phyloP scores from a whole-genome alignment of 1,140 invertebrate species.

The Helicoverpa zea region DNA sequence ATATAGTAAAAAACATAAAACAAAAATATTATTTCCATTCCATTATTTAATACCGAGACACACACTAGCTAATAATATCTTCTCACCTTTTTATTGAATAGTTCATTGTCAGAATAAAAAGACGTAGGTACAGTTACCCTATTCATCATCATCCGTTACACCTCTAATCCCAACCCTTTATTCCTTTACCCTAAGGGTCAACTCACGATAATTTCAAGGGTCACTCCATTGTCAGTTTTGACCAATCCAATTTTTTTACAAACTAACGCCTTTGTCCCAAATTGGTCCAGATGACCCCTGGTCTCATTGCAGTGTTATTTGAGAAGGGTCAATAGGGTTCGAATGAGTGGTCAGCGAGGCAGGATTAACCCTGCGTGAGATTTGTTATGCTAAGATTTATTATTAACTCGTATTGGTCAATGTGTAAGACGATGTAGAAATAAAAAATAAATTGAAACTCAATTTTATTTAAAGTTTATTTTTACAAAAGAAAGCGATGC shows the following conservation, averaged over 20 bases:
- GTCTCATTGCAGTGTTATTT: constrained; percentile 67
- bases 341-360: constrained; percentile 62
- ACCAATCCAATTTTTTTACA: constrained; percentile 76
- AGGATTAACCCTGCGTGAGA: constrained; percentile 31
- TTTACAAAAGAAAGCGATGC: too few species aligned
- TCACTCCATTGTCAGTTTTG: constrained; percentile 58
- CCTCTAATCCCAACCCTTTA: constrained; percentile 60
- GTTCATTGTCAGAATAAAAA: constrained; percentile 57
- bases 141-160: constrained; percentile 70
- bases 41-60: background rate
- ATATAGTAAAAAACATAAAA: background rate
- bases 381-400: constrained; percentile 47
- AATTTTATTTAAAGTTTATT: too few species aligned
- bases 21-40: background rate
- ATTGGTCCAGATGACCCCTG: constrained; percentile 80
- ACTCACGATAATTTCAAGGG: constrained; percentile 66
- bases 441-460: background rate
- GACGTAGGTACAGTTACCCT: constrained; percentile 20
- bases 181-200: constrained; percentile 60
- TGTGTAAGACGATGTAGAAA: background rate
- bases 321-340: constrained; percentile 65
- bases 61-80: constrained; percentile 3
- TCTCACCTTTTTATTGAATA: constrained; percentile 4
- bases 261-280: constrained; percentile 67
- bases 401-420: background rate